Evolutionary conservation across 1,140 invertebrate genomes (phyloP), one percentile per base, ranked within the genome.

Genomic region (Aphaenogaster rudis): DNA sequence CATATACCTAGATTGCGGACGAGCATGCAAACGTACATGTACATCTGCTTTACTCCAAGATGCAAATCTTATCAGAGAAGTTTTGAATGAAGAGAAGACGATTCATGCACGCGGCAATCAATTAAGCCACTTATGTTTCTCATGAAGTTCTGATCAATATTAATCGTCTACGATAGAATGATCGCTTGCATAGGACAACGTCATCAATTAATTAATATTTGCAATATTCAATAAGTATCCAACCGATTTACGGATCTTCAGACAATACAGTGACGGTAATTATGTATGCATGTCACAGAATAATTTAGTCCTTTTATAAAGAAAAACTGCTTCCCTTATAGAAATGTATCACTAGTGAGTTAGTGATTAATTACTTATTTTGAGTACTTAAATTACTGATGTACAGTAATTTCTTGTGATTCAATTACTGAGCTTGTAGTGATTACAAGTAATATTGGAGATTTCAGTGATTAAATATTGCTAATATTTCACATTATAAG

Each of bases 151-250:
- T 42, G 36, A 69, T 57, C 13, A 57, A 67, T 52, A 36, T 79
- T 52, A n/a, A n/a, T 21, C 28, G 28, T 28, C 28, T 28, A 28
- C 28, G 28, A 28, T 28, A 28, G 28, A 28, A 28, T 28, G 28
- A 28, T 28, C 48, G 7, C 21, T 69, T 48, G 64, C 33, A 59
- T 21, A 9, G 45, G 0, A 15, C 45, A 57, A 57, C 79, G 39
- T 50, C 66, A 57, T 61, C 69, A 59, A 59, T 82, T 61, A 39
- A 76, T 67, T 76, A 84, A 90, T 90, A 90, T 90, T 82, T 72
- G 66, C 74, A 15, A 87, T 84, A 78, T 88, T 82, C 88, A 69
- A 28, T 36, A 76, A 54, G 6, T 33, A 33, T 88, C 28, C 36
- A 0, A 78, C 15, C 76, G 17, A 11, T 3, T 11, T 15, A 5